phyloP scores from a whole-genome alignment of 2,113 vertebrate species.

The Notarius lentiginosus region DNA sequence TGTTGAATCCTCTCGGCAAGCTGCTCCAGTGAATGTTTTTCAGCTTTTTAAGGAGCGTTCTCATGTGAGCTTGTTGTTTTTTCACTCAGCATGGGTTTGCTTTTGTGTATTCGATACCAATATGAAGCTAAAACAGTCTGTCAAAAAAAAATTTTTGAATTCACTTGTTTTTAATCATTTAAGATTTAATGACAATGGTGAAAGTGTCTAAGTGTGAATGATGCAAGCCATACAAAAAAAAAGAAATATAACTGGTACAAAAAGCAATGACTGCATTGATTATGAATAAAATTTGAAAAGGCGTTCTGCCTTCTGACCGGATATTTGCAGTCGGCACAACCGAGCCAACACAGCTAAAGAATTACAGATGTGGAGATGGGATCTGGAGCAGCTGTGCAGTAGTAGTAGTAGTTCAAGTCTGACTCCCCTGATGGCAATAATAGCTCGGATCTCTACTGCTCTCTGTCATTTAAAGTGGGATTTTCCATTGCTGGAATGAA shows the following conservation, averaged over 20 bases:
- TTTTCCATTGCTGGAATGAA: conserved; percentile 15
- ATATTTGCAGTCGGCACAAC: not conserved
- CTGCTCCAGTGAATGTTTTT: conserved; percentile 23
- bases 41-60: not conserved
- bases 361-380: conserved; percentile 13
- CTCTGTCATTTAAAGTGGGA: conserved; percentile 15
- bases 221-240: not conserved
- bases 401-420: not conserved
- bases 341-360: not conserved
- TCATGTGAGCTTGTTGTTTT: not conserved
- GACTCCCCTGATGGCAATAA: conserved; percentile 16
- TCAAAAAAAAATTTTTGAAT: not conserved
- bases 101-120: not conserved
- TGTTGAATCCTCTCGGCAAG: conserved; percentile 55
- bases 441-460: not conserved
- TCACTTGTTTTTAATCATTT: not conserved
- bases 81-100: not conserved
- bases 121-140: not conserved
- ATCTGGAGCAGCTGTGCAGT: not conserved
- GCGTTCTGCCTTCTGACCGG: not conserved
- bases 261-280: no score
- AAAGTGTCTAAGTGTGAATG: not conserved
- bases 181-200: not conserved
- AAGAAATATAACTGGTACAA: not conserved
- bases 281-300: not conserved